A percentile compares a stretch with the other conserved stretches of the same genome.
Evolutionary conservation across 1,140 invertebrate genomes (phyloP).

Genomic region (Scylla paramamosain): DNA sequence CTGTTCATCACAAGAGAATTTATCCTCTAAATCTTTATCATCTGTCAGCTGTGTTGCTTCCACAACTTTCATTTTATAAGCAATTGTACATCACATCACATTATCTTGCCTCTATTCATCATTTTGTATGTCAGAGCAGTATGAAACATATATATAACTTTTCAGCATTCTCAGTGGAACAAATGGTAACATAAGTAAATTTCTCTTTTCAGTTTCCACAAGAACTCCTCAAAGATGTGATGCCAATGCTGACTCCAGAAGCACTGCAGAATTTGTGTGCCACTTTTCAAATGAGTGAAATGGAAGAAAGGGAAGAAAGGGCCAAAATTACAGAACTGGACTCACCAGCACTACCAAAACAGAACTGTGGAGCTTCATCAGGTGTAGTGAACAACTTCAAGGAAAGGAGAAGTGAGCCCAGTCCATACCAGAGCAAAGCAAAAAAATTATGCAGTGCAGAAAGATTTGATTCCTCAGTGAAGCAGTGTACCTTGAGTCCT

Average conservation of each 20-base stretch:
- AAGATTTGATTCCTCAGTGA: not conserved
- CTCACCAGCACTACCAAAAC: not conserved
- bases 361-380: not conserved
- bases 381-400: not conserved
- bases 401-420: not conserved
- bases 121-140: too few species aligned
- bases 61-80: too few species aligned
- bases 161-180: too few species aligned
- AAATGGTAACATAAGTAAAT: not conserved
- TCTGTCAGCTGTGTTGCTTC: too few species aligned
- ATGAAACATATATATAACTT: not conserved
- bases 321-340: not conserved
- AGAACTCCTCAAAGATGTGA: not conserved
- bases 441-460: not conserved
- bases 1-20: too few species aligned
- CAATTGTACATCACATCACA: too few species aligned
- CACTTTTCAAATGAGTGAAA: not conserved
- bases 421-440: slow-evolving; percentile 5
- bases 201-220: slow-evolving; percentile 46
- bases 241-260: slow-evolving; percentile 35
- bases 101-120: too few species aligned
- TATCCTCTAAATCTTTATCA: too few species aligned
- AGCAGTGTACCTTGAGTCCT: not conserved
- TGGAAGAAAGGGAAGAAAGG: not conserved
- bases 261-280: not conserved